These are phyloP conservation scores for Tursiops truncatus DNA, from an alignment of 2,113 vertebrate species.

Conservation along the genomic window DNA sequence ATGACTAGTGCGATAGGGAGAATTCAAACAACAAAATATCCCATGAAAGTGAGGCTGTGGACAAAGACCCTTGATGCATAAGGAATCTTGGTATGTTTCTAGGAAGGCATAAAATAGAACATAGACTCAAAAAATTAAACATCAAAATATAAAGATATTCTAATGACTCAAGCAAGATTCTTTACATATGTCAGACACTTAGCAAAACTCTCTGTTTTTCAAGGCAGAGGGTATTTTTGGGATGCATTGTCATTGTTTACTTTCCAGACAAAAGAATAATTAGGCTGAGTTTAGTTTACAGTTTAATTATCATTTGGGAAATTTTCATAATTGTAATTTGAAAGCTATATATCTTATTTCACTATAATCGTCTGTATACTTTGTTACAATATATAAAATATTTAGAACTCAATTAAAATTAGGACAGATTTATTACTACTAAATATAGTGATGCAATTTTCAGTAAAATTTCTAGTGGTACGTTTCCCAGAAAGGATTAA, in stretches of 20 bases:
- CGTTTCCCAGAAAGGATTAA: neutral
- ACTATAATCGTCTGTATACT: neutral
- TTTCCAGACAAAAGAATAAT: neutral
- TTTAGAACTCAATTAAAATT: neutral
- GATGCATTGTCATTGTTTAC: neutral
- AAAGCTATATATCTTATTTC: neutral
- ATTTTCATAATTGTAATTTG: neutral
- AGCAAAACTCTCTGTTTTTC: neutral
- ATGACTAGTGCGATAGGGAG: fast-evolving
- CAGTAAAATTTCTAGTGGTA: neutral
- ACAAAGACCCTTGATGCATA: neutral
- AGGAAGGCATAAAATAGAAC: neutral
- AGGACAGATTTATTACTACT: neutral
- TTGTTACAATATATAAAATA: conserved; percentile 13
- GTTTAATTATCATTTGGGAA: neutral
- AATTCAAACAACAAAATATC: neutral
- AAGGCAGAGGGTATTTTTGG: neutral
- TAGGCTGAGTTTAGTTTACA: neutral
- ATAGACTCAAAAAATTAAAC: neutral
- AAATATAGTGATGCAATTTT: neutral
- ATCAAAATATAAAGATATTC: neutral
- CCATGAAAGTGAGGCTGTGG: neutral
- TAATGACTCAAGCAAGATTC: neutral
- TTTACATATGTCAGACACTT: neutral
- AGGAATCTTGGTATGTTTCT: neutral